Evolutionary conservation across 2,888 invertebrate species (phyloP), one percentile per base, ranked within the genome.

Genomic region (Pegoplata infirma): DNA sequence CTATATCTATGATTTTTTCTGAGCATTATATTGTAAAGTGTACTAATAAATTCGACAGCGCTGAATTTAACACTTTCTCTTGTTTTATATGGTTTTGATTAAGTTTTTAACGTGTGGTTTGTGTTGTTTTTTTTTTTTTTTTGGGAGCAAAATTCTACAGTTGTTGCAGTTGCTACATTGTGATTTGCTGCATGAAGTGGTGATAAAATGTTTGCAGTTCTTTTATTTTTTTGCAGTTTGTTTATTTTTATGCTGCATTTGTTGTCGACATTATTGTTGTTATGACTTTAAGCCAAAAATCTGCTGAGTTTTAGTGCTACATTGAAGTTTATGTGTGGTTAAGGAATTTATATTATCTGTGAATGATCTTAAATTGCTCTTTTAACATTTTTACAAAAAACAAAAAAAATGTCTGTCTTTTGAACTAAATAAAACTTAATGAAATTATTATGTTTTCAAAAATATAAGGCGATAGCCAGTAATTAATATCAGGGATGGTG

Each of bases 91-190:
- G n/a, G 17, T 58, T 58, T 64, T 68, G 73, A 78, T 73, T 68
- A 77, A 68, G 63, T 68, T 73, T 77, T 78, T 53, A 78, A 21
- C 68, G 68, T 68, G 73, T 59, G 73, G 56, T 40, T 78, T 58
- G 25, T 51, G 56, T 56, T 73, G 58, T 40, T 28, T 51, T 49
- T 61, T 59, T 53, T 58, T 2, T 19, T 8, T 10, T 32, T 58
- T 47, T 44, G 8, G 21, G 58, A 28, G 51, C 28, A n/a, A 40
- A 61, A 49, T 49, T 47, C 25, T 61, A 21, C 28, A 61, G 63
- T 58, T 76, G 17, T 32, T 23, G 36, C 28, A 56, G 49, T 63
- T 55, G 36, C 40, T 66, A 17, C 58, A 67, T 72, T 72, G 55
- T 51, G 61, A 77, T 67, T 72, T 72, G 67, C 40, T 44, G 44